These are phyloP conservation scores for Neuroterus valhalla DNA, from an alignment of 1,140 invertebrate genomes.

Conservation along the genomic window DNA sequence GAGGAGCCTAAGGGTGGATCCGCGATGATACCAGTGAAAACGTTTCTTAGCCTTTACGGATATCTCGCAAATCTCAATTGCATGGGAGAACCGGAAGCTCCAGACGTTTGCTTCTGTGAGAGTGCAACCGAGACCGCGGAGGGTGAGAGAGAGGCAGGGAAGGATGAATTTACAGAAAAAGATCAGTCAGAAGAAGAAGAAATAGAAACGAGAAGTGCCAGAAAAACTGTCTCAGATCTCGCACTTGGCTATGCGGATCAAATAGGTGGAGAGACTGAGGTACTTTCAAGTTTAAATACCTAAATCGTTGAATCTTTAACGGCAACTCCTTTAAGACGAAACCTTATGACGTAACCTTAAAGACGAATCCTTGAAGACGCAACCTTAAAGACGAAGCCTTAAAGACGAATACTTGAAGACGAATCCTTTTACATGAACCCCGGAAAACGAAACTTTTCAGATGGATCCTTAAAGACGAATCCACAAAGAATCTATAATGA, in stretches of 20 bases:
- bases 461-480: too few relatives aligned
- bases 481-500: too few relatives aligned
- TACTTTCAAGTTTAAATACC: neutral
- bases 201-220: neutral
- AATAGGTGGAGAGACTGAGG: neutral
- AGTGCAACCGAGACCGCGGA: conserved; percentile 27
- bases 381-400: too few relatives aligned
- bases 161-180: conserved; percentile 32
- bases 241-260: neutral
- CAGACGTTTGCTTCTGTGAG: conserved; percentile 31
- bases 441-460: too few relatives aligned
- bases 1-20: conserved; percentile 88
- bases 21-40: conserved; percentile 81
- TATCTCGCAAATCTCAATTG: conserved; percentile 83
- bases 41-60: conserved; percentile 81
- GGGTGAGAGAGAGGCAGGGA: conserved; percentile 18
- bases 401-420: too few relatives aligned
- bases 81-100: conserved; percentile 47
- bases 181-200: conserved; percentile 36
- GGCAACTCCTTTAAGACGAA: too few relatives aligned
- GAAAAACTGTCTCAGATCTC: conserved; percentile 18
- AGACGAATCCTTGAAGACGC: too few relatives aligned
- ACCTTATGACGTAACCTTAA: too few relatives aligned
- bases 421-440: too few relatives aligned
- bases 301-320: neutral